These are phyloP conservation scores for Odontocerum albicorne DNA, from an alignment of 2,888 invertebrate genomes.

Conservation along the genomic window DNA sequence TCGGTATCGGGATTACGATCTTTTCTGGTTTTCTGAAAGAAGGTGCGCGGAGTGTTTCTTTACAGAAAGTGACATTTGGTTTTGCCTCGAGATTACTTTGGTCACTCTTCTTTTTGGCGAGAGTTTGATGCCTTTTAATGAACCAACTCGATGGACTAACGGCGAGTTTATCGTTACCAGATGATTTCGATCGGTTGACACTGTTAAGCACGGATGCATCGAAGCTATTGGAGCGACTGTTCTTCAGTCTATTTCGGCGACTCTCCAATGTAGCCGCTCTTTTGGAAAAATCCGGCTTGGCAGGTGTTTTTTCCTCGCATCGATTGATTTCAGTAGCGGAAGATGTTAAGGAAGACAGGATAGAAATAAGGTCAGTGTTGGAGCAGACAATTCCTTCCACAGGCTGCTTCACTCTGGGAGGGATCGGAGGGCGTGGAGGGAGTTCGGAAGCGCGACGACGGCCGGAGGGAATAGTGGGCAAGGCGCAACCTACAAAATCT, in stretches of 20 bases:
- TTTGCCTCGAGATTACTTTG: conserved; percentile 42
- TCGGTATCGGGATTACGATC: conserved; percentile 62
- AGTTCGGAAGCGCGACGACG: conserved; percentile 74
- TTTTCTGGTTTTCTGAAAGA: conserved; percentile 48
- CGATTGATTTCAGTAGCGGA: conserved; percentile 79
- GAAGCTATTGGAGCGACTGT: conserved; percentile 81
- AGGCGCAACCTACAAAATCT: conserved; percentile 66
- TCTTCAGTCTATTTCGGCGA: conserved; percentile 62
- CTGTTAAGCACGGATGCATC: conserved; percentile 74
- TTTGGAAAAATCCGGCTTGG: conserved; percentile 37
- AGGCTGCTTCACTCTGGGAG: conserved; percentile 40
- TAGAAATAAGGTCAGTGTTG: conserved; percentile 77
- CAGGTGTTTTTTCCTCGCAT: conserved; percentile 51
- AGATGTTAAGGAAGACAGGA: conserved; percentile 76
- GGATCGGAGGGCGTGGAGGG: conserved; percentile 52
- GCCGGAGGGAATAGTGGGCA: conserved; percentile 62
- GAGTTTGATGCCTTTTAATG: conserved; percentile 74
- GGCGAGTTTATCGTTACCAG: conserved; percentile 43
- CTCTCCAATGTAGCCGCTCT: conserved; percentile 47
- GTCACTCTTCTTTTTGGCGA: conserved; percentile 64
- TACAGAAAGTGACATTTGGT: conserved; percentile 49
- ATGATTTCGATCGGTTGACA: conserved; percentile 51
- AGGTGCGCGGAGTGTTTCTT: conserved; percentile 52
- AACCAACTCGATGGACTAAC: conserved; percentile 71
- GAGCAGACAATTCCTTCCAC: conserved; percentile 73